These are phyloP conservation scores for Parauchenoglanis punctatus DNA, from an alignment of 2,797 vertebrate genomes.

Conservation along the genomic window DNA sequence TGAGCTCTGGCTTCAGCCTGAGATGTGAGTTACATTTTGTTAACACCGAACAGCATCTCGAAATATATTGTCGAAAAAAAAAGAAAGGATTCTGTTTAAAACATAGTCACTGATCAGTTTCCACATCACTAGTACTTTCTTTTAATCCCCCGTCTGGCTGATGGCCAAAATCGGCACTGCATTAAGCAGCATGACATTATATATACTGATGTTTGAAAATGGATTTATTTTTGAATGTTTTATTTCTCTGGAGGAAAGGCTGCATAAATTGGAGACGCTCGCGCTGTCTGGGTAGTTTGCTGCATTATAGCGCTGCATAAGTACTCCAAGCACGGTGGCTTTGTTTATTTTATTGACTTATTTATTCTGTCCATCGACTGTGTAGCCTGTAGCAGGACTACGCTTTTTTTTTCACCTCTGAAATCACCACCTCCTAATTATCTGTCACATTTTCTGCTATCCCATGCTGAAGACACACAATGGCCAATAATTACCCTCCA, in stretches of 20 bases:
- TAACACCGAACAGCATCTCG: slow-evolving; percentile 25
- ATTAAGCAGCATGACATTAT: slow-evolving; percentile 9
- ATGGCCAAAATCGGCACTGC: neutral
- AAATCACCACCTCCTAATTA: slow-evolving; percentile 84
- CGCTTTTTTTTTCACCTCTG: slow-evolving; percentile 66
- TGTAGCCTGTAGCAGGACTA: slow-evolving; percentile 72
- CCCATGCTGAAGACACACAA: slow-evolving; percentile 79
- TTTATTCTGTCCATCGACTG: slow-evolving; percentile 79
- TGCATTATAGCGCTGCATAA: slow-evolving; percentile 70
- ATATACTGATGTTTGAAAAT: slow-evolving; percentile 34
- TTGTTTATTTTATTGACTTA: slow-evolving; percentile 83
- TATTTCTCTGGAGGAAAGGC: slow-evolving; percentile 34
- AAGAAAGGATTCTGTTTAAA: neutral
- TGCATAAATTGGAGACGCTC: slow-evolving; percentile 18
- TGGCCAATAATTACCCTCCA: slow-evolving; percentile 79
- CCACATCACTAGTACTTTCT: neutral
- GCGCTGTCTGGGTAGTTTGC: slow-evolving; percentile 43
- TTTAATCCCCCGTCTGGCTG: neutral
- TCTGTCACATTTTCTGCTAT: slow-evolving; percentile 81
- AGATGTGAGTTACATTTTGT: slow-evolving; percentile 37
- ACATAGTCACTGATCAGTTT: slow-evolving; percentile 4
- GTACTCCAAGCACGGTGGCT: slow-evolving; percentile 74
- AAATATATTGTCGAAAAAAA: neutral
- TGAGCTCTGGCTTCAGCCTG: slow-evolving; percentile 26
- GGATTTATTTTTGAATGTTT: slow-evolving; percentile 38